Percentiles rank a stretch among this genome's conserved stretches.
Conservation (phyloP, 2,113 vertebrate genomes). For the Australoheros scitulus region DNA sequence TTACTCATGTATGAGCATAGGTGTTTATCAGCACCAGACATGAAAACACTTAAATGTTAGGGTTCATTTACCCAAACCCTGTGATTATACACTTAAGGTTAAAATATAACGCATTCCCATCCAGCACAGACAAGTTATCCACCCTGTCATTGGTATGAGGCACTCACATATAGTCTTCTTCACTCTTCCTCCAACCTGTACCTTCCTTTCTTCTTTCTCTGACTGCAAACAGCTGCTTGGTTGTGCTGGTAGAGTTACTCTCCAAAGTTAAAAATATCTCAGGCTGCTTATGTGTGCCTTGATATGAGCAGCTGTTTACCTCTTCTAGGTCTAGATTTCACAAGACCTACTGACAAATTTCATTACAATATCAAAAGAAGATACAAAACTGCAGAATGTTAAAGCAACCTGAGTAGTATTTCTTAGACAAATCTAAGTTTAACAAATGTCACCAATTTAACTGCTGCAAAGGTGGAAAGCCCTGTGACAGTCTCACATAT, state of each 20-base stretch:
- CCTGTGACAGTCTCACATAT: slow-evolving; percentile 53
- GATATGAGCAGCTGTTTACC: neutral
- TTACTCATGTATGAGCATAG: slow-evolving; percentile 55
- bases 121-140: slow-evolving; percentile 65
- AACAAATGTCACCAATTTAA: slow-evolving; percentile 18
- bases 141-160: slow-evolving; percentile 44
- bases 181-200: slow-evolving; percentile 4
- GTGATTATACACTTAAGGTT: slow-evolving; percentile 79
- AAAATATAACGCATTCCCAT: slow-evolving; percentile 77
- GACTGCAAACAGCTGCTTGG: slow-evolving; percentile 9
- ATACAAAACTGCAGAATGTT: neutral
- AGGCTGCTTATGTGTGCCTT: neutral
- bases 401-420: neutral
- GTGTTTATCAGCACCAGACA: slow-evolving; percentile 77
- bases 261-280: neutral
- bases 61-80: slow-evolving; percentile 68
- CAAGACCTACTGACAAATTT: neutral
- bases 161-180: slow-evolving; percentile 27
- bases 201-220: slow-evolving; percentile 9
- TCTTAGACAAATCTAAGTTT: slow-evolving; percentile 26
- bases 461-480: slow-evolving; percentile 12
- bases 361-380: neutral
- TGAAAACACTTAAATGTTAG: slow-evolving; percentile 72
- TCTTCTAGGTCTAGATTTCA: slow-evolving; percentile 1
- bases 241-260: neutral